phyloP scores from a whole-genome alignment of 2,797 vertebrate species.

The Hapalemur alaotrensis region DNA sequence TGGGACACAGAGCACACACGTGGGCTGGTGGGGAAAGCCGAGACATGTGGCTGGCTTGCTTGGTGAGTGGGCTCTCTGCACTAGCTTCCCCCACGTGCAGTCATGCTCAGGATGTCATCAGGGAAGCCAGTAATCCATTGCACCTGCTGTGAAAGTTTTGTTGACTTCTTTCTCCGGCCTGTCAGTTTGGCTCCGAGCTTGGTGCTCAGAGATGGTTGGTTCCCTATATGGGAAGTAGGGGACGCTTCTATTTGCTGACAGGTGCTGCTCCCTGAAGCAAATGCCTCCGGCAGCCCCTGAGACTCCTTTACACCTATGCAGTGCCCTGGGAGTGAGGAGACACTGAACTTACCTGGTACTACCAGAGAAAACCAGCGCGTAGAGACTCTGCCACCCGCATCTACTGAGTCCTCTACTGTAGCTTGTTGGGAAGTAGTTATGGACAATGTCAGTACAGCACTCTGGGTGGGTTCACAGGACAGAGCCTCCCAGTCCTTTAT shows the following conservation, averaged over 20 bases:
- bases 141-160: background rate
- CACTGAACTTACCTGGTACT: background rate
- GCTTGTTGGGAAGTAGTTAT: background rate
- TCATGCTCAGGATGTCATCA: background rate
- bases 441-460: background rate
- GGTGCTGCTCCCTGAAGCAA: background rate
- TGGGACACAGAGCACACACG: fast-evolving
- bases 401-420: background rate
- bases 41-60: background rate
- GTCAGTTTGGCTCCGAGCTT: constrained; percentile 2
- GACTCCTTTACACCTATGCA: background rate
- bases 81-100: background rate
- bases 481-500: background rate
- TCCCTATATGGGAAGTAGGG: background rate
- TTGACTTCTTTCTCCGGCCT: background rate
- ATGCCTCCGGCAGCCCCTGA: background rate
- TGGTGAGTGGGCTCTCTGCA: background rate
- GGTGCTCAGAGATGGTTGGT: constrained; percentile 8
- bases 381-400: background rate
- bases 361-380: background rate
- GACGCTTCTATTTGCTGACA: background rate
- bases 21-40: background rate
- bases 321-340: background rate
- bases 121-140: background rate
- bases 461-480: background rate